phyloP scores from a whole-genome alignment of 2,888 invertebrate species.

The Drosophila mulleri region DNA sequence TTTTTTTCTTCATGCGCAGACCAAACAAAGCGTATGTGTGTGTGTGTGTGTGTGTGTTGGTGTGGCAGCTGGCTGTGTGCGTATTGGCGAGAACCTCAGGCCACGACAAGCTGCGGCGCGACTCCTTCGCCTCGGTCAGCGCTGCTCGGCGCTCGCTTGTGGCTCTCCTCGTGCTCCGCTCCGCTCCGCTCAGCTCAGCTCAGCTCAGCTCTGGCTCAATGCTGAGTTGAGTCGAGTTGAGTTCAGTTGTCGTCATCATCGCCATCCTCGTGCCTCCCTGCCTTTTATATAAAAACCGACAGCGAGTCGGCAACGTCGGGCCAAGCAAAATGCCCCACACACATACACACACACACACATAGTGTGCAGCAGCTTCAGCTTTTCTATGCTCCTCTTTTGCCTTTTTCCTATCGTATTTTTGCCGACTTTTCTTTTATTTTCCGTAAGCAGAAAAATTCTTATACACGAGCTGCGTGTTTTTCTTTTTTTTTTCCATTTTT shows the following conservation, averaged over 20 bases:
- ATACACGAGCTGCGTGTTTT: constrained; percentile 64
- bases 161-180: constrained; percentile 22
- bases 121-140: constrained; percentile 46
- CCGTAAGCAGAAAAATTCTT: constrained; percentile 73
- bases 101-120: constrained; percentile 25
- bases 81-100: constrained; percentile 71
- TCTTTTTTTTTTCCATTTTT: constrained; percentile 22
- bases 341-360: constrained; percentile 7
- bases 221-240: constrained; percentile 41
- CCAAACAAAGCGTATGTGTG: constrained; percentile 22
- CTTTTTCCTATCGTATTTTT: constrained; percentile 36
- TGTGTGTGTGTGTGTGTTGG: constrained; percentile 30
- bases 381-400: constrained; percentile 33
- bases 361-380: constrained; percentile 38
- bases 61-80: constrained; percentile 78
- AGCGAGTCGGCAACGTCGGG: constrained; percentile 46
- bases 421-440: constrained; percentile 65
- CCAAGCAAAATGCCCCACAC: constrained; percentile 59
- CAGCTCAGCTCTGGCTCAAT: constrained; percentile 23
- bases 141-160: constrained; percentile 27
- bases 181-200: constrained; percentile 29
- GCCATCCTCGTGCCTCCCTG: constrained; percentile 40
- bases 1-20: constrained; percentile 47
- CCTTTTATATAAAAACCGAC: constrained; percentile 68
- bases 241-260: constrained; percentile 50